Evolutionary conservation across 1,140 invertebrate genomes (phyloP).

Genomic region (Gerris buenoi): DNA sequence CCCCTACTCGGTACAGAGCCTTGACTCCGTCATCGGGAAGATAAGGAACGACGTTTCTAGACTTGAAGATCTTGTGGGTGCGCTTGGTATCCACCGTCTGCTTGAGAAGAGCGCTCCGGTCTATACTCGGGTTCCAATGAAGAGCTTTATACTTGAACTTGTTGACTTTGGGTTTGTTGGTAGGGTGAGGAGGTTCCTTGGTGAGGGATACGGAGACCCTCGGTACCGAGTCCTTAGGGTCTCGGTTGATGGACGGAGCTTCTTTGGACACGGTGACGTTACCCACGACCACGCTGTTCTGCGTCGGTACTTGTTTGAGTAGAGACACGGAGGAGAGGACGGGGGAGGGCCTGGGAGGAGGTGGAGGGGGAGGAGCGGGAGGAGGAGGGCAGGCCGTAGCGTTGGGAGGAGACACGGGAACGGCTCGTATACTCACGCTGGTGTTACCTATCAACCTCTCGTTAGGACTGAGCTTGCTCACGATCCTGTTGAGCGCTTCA

Average conservation of each 20-base stretch:
- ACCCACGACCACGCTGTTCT: neutral
- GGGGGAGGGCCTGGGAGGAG: neutral
- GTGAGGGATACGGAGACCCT: neutral
- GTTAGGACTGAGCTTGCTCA: conserved; percentile 15
- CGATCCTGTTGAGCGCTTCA: conserved; percentile 13
- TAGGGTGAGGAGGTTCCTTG: neutral
- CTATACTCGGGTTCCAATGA: conserved; percentile 40
- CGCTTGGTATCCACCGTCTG: conserved; percentile 29
- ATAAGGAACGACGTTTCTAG: conserved; percentile 39
- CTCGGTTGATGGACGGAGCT: neutral
- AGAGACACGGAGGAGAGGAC: conserved; percentile 4
- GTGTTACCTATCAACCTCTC: conserved; percentile 16
- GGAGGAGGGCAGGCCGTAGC: conserved; percentile 6
- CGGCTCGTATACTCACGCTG: conserved; percentile 14
- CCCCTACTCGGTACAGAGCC: conserved; percentile 37
- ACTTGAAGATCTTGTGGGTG: conserved; percentile 41
- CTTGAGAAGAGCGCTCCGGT: conserved; percentile 35
- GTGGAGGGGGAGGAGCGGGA: neutral
- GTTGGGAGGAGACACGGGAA: neutral
- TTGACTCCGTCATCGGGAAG: conserved; percentile 43
- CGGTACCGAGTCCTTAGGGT: neutral
- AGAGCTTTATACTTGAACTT: conserved; percentile 37
- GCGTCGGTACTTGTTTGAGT: neutral
- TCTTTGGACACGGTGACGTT: neutral
- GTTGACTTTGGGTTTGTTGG: conserved; percentile 7